These are phyloP conservation scores for Alligator mississippiensis DNA, from an alignment of 2,113 vertebrate genomes.

Conservation along the genomic window DNA sequence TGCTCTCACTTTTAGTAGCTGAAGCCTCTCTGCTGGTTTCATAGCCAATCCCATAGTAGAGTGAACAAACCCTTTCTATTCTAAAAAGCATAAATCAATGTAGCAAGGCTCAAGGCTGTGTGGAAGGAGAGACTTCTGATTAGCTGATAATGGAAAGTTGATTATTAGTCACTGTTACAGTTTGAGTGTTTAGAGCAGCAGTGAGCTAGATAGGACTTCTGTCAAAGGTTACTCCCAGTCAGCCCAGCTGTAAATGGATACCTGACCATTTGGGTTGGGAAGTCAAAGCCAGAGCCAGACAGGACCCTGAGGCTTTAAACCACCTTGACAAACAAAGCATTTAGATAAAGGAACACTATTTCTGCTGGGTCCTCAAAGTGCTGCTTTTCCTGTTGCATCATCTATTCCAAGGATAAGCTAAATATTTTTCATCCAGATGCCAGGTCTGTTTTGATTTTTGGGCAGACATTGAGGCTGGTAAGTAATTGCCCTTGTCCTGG, in stretches of 20 bases:
- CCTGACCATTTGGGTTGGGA: too few relatives aligned
- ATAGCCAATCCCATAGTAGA: fast-evolving
- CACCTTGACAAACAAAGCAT: background rate
- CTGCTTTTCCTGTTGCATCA: background rate
- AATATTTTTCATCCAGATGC: background rate
- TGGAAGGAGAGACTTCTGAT: background rate
- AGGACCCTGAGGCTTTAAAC: background rate
- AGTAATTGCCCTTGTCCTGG: too few relatives aligned
- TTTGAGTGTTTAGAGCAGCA: background rate
- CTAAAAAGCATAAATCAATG: background rate
- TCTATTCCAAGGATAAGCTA: background rate
- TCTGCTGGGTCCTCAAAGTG: background rate
- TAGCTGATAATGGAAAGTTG: background rate
- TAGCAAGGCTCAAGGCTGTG: background rate
- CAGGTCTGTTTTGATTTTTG: fast-evolving
- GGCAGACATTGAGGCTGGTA: background rate
- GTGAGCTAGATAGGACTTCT: background rate
- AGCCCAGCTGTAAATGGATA: too few relatives aligned
- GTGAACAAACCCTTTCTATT: background rate
- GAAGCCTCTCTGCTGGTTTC: background rate
- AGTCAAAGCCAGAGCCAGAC: background rate
- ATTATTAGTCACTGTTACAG: background rate
- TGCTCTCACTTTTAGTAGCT: fast-evolving
- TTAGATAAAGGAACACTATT: background rate
- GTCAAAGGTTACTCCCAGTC: too few relatives aligned